These are phyloP conservation scores for Labeo rohita DNA, from an alignment of 2,113 vertebrate genomes.

Conservation along the genomic window DNA sequence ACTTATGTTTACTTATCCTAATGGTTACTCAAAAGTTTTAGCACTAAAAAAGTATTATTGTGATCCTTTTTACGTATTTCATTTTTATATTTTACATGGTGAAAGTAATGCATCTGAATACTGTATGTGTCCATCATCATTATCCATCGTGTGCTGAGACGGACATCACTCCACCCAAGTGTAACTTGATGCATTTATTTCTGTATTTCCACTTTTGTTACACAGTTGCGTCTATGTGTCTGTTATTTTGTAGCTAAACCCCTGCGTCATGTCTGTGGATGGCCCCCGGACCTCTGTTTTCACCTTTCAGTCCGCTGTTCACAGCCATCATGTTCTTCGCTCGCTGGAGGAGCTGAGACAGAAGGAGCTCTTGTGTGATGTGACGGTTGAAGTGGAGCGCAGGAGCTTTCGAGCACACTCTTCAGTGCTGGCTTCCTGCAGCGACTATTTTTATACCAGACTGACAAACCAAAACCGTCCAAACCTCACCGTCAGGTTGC, in stretches of 20 bases:
- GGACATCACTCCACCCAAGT: background rate
- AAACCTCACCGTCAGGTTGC: slow-evolving; percentile 84
- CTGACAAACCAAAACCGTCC: slow-evolving; percentile 72
- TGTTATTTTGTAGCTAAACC: slow-evolving; percentile 36
- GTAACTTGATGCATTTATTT: background rate
- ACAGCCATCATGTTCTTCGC: slow-evolving; percentile 74
- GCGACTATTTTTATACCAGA: slow-evolving; percentile 85
- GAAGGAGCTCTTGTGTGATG: slow-evolving; percentile 76
- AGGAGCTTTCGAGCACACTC: slow-evolving; percentile 87
- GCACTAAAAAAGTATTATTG: background rate
- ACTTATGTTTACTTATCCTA: background rate
- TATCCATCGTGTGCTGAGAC: background rate
- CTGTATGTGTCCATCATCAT: background rate
- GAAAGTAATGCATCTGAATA: background rate
- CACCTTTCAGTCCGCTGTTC: slow-evolving; percentile 80
- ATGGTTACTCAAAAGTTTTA: background rate
- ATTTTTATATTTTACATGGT: background rate
- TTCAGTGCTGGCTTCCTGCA: slow-evolving; percentile 90
- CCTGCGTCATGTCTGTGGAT: slow-evolving; percentile 70
- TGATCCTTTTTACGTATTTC: background rate
- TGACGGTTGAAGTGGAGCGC: slow-evolving; percentile 86
- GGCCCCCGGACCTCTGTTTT: slow-evolving; percentile 72
- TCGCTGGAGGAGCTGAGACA: slow-evolving; percentile 77
- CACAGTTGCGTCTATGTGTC: background rate
- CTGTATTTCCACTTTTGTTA: slow-evolving; percentile 8